These are phyloP conservation scores for Danaus plexippus DNA, from an alignment of 1,140 invertebrate species.

Conservation along the genomic window DNA sequence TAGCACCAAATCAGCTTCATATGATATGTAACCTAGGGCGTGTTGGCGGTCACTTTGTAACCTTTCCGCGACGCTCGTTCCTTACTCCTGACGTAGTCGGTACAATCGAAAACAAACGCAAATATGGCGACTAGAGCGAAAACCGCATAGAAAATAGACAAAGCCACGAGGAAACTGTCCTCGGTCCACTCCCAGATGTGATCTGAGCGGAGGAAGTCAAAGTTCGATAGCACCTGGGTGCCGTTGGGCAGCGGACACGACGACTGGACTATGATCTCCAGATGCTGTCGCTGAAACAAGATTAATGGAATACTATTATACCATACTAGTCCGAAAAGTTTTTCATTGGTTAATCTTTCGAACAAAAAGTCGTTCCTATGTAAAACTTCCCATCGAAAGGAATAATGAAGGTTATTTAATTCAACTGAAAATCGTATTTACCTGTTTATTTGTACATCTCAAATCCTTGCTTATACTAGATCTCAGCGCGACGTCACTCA, in stretches of 20 bases:
- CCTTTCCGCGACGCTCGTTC: slow-evolving; percentile 47
- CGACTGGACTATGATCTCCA: slow-evolving; percentile 86
- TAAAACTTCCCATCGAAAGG: too few relatives aligned
- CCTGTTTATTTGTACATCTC: slow-evolving; percentile 78
- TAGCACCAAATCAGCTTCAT: too few relatives aligned
- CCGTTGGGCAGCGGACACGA: slow-evolving; percentile 84
- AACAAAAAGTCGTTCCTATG: too few relatives aligned
- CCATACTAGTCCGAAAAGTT: too few relatives aligned
- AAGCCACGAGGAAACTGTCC: slow-evolving; percentile 71
- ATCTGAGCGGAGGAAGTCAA: slow-evolving; percentile 64
- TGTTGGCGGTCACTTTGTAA: slow-evolving; percentile 65
- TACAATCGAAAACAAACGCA: slow-evolving; percentile 75
- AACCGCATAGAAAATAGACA: slow-evolving; percentile 73
- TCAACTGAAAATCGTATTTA: slow-evolving; percentile 8
- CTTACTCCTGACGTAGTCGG: slow-evolving; percentile 59
- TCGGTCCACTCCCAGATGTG: slow-evolving; percentile 70
- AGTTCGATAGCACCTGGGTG: slow-evolving; percentile 78
- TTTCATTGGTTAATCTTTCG: too few relatives aligned
- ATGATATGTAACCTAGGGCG: slow-evolving; percentile 32
- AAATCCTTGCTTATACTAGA: slow-evolving; percentile 71
- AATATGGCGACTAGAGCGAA: slow-evolving; percentile 73
- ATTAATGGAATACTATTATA: slow-evolving; percentile 9
- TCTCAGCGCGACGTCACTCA: slow-evolving; percentile 73
- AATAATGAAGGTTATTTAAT: too few relatives aligned
- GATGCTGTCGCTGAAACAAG: slow-evolving; percentile 77